Conservation (phyloP, 2,888 invertebrate genomes). For the Lasioglossum pauxillum region DNA sequence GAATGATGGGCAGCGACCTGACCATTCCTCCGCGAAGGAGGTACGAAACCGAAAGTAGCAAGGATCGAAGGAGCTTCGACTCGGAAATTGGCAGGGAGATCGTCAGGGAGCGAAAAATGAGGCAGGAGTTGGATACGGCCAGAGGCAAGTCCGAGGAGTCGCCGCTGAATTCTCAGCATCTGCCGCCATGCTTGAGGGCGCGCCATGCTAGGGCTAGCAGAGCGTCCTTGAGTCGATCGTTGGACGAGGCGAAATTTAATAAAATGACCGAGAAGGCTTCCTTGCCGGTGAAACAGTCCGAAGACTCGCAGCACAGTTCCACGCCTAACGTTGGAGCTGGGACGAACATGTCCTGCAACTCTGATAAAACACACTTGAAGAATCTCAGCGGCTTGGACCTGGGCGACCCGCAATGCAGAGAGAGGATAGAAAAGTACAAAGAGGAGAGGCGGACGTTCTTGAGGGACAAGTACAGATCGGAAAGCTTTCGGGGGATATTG, state of each 20-base stretch:
- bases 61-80: conserved; percentile 84
- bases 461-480: conserved; percentile 94
- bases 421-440: conserved; percentile 95
- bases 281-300: conserved; percentile 81
- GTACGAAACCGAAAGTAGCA: conserved; percentile 76
- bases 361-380: conserved; percentile 75
- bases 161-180: conserved; percentile 73
- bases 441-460: conserved; percentile 94
- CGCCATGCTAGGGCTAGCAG: conserved; percentile 81
- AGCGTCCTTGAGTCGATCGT: conserved; percentile 80
- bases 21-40: conserved; percentile 68
- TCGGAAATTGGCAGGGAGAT: conserved; percentile 85
- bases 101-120: conserved; percentile 84
- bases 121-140: conserved; percentile 82
- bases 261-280: conserved; percentile 81
- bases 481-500: conserved; percentile 88
- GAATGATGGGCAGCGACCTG: conserved; percentile 74
- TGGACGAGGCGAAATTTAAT: conserved; percentile 83
- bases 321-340: conserved; percentile 81
- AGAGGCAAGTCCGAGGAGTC: conserved; percentile 80
- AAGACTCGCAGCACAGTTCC: conserved; percentile 79
- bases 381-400: conserved; percentile 81
- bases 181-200: conserved; percentile 88
- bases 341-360: conserved; percentile 64
- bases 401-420: conserved; percentile 86